A percentile compares a stretch with the other conserved stretches of the same genome.
Conservation (phyloP, 1,140 invertebrate species). For the Schlechtendalia chinensis region DNA sequence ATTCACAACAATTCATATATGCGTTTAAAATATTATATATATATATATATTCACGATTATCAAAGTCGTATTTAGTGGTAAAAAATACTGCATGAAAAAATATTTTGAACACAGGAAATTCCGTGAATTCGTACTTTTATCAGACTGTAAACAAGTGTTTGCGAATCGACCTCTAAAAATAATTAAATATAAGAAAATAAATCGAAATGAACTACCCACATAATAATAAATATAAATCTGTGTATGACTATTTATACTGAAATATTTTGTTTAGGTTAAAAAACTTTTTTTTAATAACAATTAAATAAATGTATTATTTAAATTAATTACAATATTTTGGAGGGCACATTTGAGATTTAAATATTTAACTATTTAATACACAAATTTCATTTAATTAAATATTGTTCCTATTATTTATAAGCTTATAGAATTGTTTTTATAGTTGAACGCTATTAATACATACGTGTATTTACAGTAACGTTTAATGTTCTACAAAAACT, state of each 20-base stretch:
- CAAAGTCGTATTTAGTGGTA: background rate
- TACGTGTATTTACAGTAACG: too few relatives aligned
- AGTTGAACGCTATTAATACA: too few relatives aligned
- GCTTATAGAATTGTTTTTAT: too few relatives aligned
- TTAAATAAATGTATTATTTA: background rate
- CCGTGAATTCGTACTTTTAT: background rate
- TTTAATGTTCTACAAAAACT: too few relatives aligned
- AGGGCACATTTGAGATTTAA: too few relatives aligned
- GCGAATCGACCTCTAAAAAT: background rate
- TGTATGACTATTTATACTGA: too few relatives aligned
- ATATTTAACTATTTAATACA: too few relatives aligned
- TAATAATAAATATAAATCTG: too few relatives aligned
- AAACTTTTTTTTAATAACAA: background rate
- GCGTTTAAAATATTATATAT: too few relatives aligned
- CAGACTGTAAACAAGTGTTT: background rate
- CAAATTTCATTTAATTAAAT: too few relatives aligned
- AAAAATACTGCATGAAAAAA: background rate
- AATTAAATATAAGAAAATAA: background rate
- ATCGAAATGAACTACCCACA: background rate
- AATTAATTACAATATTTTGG: background rate
- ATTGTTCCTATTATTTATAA: too few relatives aligned
- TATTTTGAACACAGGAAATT: background rate
- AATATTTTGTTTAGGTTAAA: too few relatives aligned
- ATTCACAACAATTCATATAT: background rate
- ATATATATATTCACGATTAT: slow-evolving; percentile 1